Evolutionary conservation across 2,888 invertebrate species (phyloP).

Genomic region (Coelogynopora nodosa): DNA sequence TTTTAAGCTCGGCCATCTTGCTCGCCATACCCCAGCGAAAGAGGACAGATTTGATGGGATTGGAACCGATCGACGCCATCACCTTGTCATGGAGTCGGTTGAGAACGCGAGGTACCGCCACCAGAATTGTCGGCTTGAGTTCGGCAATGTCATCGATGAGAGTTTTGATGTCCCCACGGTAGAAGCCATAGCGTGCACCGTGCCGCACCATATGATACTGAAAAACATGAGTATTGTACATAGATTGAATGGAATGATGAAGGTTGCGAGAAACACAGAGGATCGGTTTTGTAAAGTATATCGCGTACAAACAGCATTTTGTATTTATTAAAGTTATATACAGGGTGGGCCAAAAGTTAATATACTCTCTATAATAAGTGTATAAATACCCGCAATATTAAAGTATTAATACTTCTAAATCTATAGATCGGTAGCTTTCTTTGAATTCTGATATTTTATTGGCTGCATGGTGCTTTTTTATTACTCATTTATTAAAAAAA

Average conservation of each 20-base stretch:
- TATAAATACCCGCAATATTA: too few species aligned
- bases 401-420: too few species aligned
- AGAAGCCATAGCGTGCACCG: constrained; percentile 18
- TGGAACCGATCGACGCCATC: neutral
- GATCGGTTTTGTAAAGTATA: too few species aligned
- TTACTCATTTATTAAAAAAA: too few species aligned
- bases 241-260: neutral
- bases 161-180: constrained; percentile 19
- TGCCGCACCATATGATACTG: neutral
- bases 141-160: constrained; percentile 10
- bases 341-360: too few species aligned
- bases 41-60: neutral
- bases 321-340: too few species aligned
- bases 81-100: constrained; percentile 37
- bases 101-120: constrained; percentile 39
- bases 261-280: too few species aligned
- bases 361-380: too few species aligned
- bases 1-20: constrained; percentile 36
- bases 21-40: neutral
- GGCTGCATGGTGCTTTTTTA: too few species aligned
- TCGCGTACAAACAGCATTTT: too few species aligned
- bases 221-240: neutral
- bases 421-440: too few species aligned
- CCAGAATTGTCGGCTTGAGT: constrained; percentile 27
- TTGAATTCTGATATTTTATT: too few species aligned